Percentiles rank a stretch among this genome's conserved stretches.
Conservation (phyloP, 2,113 vertebrate genomes). For the Ornithorhynchus anatinus region DNA sequence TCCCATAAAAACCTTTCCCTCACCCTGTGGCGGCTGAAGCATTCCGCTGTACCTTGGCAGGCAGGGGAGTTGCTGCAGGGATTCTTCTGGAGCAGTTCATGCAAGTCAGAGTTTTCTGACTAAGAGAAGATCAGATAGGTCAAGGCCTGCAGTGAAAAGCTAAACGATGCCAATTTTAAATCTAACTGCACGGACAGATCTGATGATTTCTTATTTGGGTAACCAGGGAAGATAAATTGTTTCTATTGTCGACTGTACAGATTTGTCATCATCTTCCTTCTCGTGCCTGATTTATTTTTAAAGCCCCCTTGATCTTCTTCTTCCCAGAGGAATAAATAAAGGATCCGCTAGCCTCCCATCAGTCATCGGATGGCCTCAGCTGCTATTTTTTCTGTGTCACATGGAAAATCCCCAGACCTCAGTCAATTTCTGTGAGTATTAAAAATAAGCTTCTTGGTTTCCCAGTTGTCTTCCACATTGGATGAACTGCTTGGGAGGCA, state of each 20-base stretch:
- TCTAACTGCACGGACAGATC: not conserved
- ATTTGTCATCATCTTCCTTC: not conserved
- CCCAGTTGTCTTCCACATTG: not conserved
- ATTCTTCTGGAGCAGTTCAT: too few species aligned
- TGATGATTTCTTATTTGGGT: slow-evolving; percentile 7
- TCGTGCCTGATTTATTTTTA: slow-evolving; percentile 2
- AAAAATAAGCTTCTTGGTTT: not conserved
- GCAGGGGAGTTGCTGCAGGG: too few species aligned
- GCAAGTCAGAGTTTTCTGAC: too few species aligned
- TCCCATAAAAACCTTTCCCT: too few species aligned
- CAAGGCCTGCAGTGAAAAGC: not conserved
- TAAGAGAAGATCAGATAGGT: not conserved
- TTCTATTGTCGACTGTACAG: slow-evolving; percentile 5
- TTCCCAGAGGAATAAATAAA: slow-evolving; percentile 3
- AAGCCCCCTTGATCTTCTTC: not conserved
- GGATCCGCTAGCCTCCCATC: not conserved
- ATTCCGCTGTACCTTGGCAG: too few species aligned
- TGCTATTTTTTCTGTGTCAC: not conserved
- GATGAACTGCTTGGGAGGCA: too few species aligned
- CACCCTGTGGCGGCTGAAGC: too few species aligned
- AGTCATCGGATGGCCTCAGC: not conserved
- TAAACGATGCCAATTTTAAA: not conserved
- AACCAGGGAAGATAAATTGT: not conserved
- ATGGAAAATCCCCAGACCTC: not conserved
- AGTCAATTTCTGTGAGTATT: not conserved